A percentile compares a stretch with the other conserved stretches of the same genome.
phyloP scores from a whole-genome alignment of 2,888 invertebrate genomes.

The Unio pictorum region DNA sequence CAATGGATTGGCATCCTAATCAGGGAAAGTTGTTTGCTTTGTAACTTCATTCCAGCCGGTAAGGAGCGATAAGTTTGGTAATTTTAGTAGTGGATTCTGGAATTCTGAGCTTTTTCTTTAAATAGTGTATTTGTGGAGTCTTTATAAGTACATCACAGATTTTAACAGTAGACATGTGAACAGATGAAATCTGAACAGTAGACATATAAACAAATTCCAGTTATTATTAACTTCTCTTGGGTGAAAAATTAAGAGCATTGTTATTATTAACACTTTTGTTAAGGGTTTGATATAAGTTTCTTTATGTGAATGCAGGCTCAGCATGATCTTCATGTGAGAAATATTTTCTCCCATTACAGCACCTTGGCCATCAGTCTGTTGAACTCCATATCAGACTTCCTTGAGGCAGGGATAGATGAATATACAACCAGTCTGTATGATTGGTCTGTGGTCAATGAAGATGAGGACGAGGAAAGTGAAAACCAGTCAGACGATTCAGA shows the following conservation, averaged over 20 bases:
- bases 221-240: too few relatives aligned
- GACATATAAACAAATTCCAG: too few relatives aligned
- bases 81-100: too few relatives aligned
- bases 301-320: neutral
- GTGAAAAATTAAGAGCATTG: neutral
- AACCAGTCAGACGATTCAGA: slow-evolving; percentile 24
- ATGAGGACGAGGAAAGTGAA: slow-evolving; percentile 26
- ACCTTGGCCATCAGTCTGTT: slow-evolving; percentile 75
- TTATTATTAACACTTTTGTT: neutral
- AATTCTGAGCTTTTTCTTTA: too few relatives aligned
- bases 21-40: too few relatives aligned
- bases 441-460: slow-evolving; percentile 37
- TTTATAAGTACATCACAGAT: too few relatives aligned
- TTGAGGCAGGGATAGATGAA: slow-evolving; percentile 72
- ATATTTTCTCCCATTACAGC: slow-evolving; percentile 66
- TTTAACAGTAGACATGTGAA: too few relatives aligned
- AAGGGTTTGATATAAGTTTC: neutral
- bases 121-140: too few relatives aligned
- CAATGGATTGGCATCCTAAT: too few relatives aligned
- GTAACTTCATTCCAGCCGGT: too few relatives aligned
- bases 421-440: slow-evolving; percentile 68
- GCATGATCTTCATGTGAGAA: neutral
- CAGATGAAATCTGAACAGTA: too few relatives aligned
- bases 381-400: slow-evolving; percentile 74
- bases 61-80: too few relatives aligned